Percentiles rank a stretch among this genome's conserved stretches.
These are phyloP conservation scores for Pseudomyrmex gracilis DNA, from an alignment of 1,140 invertebrate species.

Conservation along the genomic window DNA sequence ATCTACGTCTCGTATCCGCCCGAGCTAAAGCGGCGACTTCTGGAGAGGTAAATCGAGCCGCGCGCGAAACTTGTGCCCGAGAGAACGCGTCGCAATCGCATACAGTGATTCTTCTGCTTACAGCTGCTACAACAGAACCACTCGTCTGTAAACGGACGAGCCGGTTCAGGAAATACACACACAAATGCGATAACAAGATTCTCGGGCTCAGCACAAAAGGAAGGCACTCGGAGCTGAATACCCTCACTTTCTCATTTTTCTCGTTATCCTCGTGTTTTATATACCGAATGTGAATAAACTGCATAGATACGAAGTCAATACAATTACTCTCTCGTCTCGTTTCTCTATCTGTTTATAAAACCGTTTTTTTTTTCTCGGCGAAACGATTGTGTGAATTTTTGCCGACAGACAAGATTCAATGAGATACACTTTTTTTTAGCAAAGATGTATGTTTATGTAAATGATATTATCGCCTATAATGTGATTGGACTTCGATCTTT, in stretches of 20 bases:
- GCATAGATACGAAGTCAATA: conserved; percentile 54
- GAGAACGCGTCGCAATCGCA: conserved; percentile 46
- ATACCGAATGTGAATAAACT: conserved; percentile 72
- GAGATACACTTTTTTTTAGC: not conserved
- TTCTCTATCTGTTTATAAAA: not conserved
- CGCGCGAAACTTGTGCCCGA: not conserved
- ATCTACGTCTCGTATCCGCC: conserved; percentile 95
- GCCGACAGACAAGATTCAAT: not conserved
- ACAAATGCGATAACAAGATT: conserved; percentile 9
- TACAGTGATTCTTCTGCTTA: conserved; percentile 82
- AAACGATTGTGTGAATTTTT: too few species aligned
- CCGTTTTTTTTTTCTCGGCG: too few species aligned
- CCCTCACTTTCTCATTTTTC: conserved; percentile 57
- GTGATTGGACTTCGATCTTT: not conserved
- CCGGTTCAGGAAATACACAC: not conserved
- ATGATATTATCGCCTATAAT: not conserved
- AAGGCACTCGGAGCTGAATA: conserved; percentile 29
- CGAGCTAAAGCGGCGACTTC: conserved; percentile 91
- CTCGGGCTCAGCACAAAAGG: not conserved
- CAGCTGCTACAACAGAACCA: conserved; percentile 91
- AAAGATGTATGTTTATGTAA: too few species aligned
- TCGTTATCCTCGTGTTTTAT: conserved; percentile 71
- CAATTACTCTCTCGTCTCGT: not conserved
- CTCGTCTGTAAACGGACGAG: conserved; percentile 86
- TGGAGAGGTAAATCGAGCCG: conserved; percentile 89